phyloP scores from a whole-genome alignment of 1,140 invertebrate species.

The Calliopsis andreniformis region DNA sequence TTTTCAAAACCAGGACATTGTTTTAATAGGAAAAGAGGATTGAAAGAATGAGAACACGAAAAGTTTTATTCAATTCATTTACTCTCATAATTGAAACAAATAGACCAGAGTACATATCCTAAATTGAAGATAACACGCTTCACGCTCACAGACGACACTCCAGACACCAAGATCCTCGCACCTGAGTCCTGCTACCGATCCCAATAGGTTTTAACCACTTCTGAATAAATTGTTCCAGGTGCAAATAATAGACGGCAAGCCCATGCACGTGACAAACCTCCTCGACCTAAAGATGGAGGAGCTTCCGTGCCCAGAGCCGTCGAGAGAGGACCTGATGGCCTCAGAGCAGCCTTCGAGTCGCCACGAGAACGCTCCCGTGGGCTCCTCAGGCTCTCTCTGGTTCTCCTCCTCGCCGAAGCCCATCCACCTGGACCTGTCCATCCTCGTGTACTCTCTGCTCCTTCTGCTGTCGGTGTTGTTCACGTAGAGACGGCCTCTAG shows the following conservation, averaged over 20 bases:
- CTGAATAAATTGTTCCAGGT: constrained; percentile 64
- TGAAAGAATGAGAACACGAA: too few relatives aligned
- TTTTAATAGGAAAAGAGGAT: too few relatives aligned
- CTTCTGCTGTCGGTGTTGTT: constrained; percentile 59
- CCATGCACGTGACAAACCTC: constrained; percentile 77
- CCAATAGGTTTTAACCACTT: not conserved
- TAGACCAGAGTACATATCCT: too few relatives aligned
- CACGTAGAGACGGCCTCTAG: constrained; percentile 69
- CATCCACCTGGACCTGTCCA: constrained; percentile 54
- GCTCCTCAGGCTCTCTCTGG: constrained; percentile 69
- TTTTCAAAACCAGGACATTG: too few relatives aligned
- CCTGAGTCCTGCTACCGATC: too few relatives aligned
- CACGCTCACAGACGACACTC: too few relatives aligned
- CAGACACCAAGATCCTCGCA: too few relatives aligned
- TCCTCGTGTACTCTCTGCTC: constrained; percentile 60
- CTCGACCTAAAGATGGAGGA: constrained; percentile 85
- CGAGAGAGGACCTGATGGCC: constrained; percentile 77
- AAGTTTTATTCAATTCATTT: too few relatives aligned
- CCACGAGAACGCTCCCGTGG: constrained; percentile 71
- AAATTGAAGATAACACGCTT: too few relatives aligned
- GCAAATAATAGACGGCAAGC: constrained; percentile 70
- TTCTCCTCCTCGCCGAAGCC: constrained; percentile 67
- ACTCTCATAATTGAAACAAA: too few relatives aligned
- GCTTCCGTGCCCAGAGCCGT: constrained; percentile 84
- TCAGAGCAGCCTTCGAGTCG: constrained; percentile 78